A percentile compares a stretch with the other conserved stretches of the same genome.
Evolutionary conservation across 2,113 vertebrate genomes (phyloP).

Genomic region (Strix aluco): DNA sequence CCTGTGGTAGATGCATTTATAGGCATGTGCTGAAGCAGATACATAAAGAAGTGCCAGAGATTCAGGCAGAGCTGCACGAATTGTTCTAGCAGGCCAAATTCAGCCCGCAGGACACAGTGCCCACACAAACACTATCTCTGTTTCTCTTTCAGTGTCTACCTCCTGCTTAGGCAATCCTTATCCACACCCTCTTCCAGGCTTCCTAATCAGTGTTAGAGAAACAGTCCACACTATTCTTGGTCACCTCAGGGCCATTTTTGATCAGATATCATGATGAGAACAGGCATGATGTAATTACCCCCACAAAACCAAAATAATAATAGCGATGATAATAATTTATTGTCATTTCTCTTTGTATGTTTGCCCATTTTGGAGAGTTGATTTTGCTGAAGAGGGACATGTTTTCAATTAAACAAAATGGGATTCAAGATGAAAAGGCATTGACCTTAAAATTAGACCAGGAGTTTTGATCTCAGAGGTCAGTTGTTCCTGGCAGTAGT

Average conservation of each 20-base stretch:
- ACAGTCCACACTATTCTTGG: constrained; percentile 26
- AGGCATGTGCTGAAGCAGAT: neutral
- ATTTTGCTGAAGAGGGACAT: neutral
- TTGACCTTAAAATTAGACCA: neutral
- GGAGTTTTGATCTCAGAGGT: neutral
- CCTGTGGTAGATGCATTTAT: neutral
- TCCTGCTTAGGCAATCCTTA: neutral
- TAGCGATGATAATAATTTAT: neutral
- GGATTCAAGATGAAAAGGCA: neutral
- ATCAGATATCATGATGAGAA: constrained; percentile 23
- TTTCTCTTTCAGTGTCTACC: neutral
- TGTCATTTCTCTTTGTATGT: neutral
- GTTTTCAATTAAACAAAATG: neutral
- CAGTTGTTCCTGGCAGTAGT: neutral
- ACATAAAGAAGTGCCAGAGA: neutral
- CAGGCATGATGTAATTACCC: neutral
- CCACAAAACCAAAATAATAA: neutral
- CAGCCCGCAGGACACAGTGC: neutral
- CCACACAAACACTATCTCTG: neutral
- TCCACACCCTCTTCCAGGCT: constrained; percentile 4
- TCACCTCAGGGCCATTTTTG: neutral
- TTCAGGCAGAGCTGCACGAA: neutral
- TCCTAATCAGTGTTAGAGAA: constrained; percentile 39
- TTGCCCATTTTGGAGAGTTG: neutral
- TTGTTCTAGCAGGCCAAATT: neutral